Conservation (phyloP, 2,113 vertebrate genomes). For the Cyphomyrus discorhynchus region DNA sequence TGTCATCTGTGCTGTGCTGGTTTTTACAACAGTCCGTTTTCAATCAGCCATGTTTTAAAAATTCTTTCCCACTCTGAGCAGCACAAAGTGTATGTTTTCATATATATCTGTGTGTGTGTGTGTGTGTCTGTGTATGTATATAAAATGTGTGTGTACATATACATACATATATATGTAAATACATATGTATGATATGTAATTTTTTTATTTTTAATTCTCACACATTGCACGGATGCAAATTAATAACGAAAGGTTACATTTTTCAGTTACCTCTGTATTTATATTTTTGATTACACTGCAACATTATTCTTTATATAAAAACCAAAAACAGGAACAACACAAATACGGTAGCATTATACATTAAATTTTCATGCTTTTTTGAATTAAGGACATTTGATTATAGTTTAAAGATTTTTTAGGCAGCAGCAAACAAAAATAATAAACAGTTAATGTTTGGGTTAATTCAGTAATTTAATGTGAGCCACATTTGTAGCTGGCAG, state of each 20-base stretch:
- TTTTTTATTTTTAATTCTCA: constrained; percentile 30
- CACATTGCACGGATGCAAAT: constrained; percentile 58
- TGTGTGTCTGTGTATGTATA: not conserved
- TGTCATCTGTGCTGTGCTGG: constrained; percentile 66
- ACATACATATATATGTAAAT: constrained; percentile 17
- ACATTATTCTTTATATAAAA: constrained; percentile 56
- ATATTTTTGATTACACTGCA: constrained; percentile 54
- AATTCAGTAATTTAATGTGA: constrained; percentile 17
- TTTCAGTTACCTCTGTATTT: constrained; percentile 46
- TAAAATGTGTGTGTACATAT: not conserved
- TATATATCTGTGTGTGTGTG: not conserved
- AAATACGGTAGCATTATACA: constrained; percentile 64
- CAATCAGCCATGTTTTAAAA: constrained; percentile 75
- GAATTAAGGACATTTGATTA: constrained; percentile 50
- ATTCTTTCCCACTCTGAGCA: constrained; percentile 62
- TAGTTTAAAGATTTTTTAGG: constrained; percentile 41
- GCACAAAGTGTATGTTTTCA: constrained; percentile 53
- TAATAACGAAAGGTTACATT: constrained; percentile 58
- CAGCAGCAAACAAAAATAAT: constrained; percentile 41
- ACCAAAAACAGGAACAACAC: constrained; percentile 62
- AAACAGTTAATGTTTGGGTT: constrained; percentile 28
- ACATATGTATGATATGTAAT: constrained; percentile 22
- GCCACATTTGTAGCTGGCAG: not conserved
- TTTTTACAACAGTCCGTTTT: constrained; percentile 78
- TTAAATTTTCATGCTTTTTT: constrained; percentile 65